Evolutionary conservation across 2,797 vertebrate species (phyloP), one percentile per base, ranked within the genome.

Genomic region (Bradypus variegatus): DNA sequence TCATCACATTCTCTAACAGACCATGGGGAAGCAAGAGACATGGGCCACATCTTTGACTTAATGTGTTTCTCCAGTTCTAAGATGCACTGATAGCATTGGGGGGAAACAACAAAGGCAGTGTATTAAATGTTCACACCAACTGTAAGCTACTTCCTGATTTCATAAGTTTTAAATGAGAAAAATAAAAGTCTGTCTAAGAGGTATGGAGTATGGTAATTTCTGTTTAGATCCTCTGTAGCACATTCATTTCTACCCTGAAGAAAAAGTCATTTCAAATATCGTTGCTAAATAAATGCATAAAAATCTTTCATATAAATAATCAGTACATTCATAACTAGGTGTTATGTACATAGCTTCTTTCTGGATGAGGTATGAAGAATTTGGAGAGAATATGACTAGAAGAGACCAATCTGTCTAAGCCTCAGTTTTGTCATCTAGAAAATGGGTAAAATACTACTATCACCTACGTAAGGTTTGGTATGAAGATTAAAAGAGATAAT

Each of bases 1-100:
- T 96, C 92, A 93, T 94, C 92, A 95, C n/a, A 85, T 95, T 93
- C 83, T 82, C 72, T 77, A 80, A 55, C 19, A 64, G 45, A 45
- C 55, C 50, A 55, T 15, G 38, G 45, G 83, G 88, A 96, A 93
- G 88, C 14, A 77, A 58, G 64, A 88, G 58, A 69, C 27, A 25
- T 33, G 31, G 77, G 81, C 21, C 60, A 67, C 1, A 1, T 67
- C 60, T 75, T 67, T 89, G 53, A 82, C 60, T 38, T 11, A 45
- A 53, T 7, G 19, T 45, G n/a, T 62, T 88, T 91, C 38, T 93
- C 80, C 13, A 75, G 21, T 80, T 94, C 38, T 55, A 75, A 80
- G 19, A 72, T 77, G 69, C n/a, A 86, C 62, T 50, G 60, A 75
- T 50, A 86, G 80, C 36, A 67, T 67, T 76, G 73, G 65, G 29